Percentiles rank a stretch among this genome's conserved stretches.
These are phyloP conservation scores for Andrena dorsata DNA, from an alignment of 2,888 invertebrate species.

Conservation along the genomic window DNA sequence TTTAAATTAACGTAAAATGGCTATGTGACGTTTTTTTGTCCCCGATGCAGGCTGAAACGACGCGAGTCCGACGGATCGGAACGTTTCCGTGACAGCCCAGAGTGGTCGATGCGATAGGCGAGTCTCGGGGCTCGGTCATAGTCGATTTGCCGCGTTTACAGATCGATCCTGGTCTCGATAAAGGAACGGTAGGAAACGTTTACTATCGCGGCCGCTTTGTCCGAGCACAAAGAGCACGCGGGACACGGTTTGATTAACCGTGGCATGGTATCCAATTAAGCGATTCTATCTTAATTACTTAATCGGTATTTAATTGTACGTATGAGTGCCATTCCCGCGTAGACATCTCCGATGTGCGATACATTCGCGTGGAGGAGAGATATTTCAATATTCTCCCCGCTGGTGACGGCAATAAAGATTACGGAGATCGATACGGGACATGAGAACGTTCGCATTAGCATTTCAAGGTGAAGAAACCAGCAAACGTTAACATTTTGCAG, in stretches of 20 bases:
- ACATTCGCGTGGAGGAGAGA: conserved; percentile 49
- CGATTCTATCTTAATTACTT: conserved; percentile 73
- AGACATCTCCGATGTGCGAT: conserved; percentile 63
- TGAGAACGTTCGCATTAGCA: conserved; percentile 70
- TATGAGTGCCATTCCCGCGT: conserved; percentile 61
- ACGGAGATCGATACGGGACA: conserved; percentile 68
- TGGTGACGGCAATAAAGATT: conserved; percentile 69
- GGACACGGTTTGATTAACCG: conserved; percentile 66
- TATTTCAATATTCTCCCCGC: conserved; percentile 65
- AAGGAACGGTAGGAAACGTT: conserved; percentile 45
- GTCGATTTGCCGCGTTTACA: conserved; percentile 48
- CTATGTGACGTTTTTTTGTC: not conserved
- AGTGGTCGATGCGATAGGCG: not conserved
- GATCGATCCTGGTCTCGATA: conserved; percentile 51
- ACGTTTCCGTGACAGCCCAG: not conserved
- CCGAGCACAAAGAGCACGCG: conserved; percentile 39
- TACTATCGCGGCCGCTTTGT: conserved; percentile 54
- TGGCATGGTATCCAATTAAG: conserved; percentile 62
- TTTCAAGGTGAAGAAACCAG: conserved; percentile 66
- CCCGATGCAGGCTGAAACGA: not conserved
- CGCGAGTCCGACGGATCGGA: conserved; percentile 1
- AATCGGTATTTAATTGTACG: conserved; percentile 70
- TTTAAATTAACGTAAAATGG: not conserved
- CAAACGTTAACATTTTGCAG: conserved; percentile 63
- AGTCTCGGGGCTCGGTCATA: conserved; percentile 17